Percentiles rank a stretch among this genome's conserved stretches.
These are phyloP conservation scores for Eupithecia subumbrata DNA, from an alignment of 2,888 invertebrate species.

Conservation along the genomic window DNA sequence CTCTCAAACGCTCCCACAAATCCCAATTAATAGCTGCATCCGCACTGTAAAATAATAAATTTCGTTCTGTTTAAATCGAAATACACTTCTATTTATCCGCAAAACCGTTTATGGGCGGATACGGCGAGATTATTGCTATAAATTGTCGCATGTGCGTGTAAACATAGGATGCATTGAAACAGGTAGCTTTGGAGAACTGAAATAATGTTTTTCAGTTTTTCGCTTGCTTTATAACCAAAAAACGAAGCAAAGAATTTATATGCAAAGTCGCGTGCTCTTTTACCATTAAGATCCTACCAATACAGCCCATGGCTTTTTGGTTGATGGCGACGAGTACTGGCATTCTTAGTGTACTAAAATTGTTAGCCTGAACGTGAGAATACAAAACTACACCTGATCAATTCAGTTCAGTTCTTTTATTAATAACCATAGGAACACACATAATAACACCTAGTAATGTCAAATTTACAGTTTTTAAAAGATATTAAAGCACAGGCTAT, in stretches of 20 bases:
- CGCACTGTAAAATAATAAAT: conserved; percentile 63
- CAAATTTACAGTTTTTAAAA: no score
- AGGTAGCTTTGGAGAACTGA: conserved; percentile 3
- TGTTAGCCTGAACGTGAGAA: not conserved
- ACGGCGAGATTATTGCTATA: conserved; percentile 75
- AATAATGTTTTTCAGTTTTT: not conserved
- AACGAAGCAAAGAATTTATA: not conserved
- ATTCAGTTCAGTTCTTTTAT: no score
- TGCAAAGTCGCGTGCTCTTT: not conserved
- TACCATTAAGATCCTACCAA: not conserved
- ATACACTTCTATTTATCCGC: conserved; percentile 64
- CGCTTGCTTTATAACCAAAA: not conserved
- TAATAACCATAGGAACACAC: no score
- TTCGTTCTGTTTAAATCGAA: conserved; percentile 62
- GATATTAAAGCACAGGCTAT: no score
- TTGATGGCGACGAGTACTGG: not conserved
- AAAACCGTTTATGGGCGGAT: conserved; percentile 65
- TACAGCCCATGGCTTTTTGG: not conserved
- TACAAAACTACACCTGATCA: not conserved
- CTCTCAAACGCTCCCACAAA: conserved; percentile 46
- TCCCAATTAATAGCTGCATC: conserved; percentile 58
- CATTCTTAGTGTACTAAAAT: not conserved
- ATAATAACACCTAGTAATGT: no score
- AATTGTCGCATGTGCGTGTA: conserved; percentile 57
- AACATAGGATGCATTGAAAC: conserved; percentile 17